Base-by-base conservation (phyloP, 1,140 invertebrate genomes). In the Phthorimaea operculella region DNA sequence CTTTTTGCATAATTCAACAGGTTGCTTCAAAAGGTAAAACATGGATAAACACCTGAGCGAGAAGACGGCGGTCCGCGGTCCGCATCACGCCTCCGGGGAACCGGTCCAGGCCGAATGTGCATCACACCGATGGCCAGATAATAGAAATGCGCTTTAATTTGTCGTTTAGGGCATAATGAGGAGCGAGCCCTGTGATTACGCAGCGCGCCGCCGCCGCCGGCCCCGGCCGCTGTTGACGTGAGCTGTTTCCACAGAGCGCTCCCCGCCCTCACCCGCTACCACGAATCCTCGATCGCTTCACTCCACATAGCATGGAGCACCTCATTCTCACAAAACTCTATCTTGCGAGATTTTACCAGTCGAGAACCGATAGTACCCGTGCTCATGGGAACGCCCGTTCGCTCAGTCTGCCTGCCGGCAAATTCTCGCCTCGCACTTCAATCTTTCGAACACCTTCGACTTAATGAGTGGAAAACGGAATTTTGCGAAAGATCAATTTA, bases 101-200 rank as follows among this genome's bases (percentile, higher is more conserved):
- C 74, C 72, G 71, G 73, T 72, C 74, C 65, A 55, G 52, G 54
- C 58, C 48, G 48, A 50, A 50, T 59, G 59, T 59, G 63, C 68
- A 72, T 72, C 68, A 66, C 66, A 65, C 64, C 72, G 76, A 79
- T 73, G 79, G 72, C 44, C 71, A 74, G 79, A 82, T 84, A 82
- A 84, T 84, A 84, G 81, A 82, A 84, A 79, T 76, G 78, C 81
- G 78, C 72, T 81, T 84, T 84, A 84, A 84, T 84, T 84, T 84
- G 79, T 82, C 81, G 79, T 84, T 84, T 84, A 84, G 76, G 73
- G 76, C 75, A 82, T 84, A 84, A 84, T 84, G 77, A 84, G 79
- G 62, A 58, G 65, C 63, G 68, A 47, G 77, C 68, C 74, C 79
- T 84, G 79, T 84, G 78, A 84, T 84, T 82, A 84, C 75, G 45